phyloP scores from a whole-genome alignment of 2,797 vertebrate genomes.

The Artibeus lituratus region DNA sequence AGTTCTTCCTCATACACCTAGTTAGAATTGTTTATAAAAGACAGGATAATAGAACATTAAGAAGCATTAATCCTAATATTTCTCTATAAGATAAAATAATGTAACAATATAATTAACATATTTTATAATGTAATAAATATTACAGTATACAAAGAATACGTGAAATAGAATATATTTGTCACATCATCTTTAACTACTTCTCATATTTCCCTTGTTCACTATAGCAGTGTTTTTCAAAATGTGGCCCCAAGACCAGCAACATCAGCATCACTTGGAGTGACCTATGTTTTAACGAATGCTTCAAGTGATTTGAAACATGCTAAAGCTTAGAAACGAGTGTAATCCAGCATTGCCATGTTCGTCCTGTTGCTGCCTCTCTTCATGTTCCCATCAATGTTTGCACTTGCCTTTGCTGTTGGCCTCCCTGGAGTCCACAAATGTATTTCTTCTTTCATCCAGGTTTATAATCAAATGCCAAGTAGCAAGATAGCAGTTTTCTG shows the following conservation, averaged over 20 bases:
- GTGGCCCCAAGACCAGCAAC: not conserved
- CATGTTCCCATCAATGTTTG: not conserved
- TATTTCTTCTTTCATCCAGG: not conserved
- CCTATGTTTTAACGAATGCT: not conserved
- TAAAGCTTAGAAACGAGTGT: not conserved
- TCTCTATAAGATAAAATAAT: not conserved
- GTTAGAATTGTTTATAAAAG: slow-evolving; percentile 48
- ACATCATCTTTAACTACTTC: not conserved
- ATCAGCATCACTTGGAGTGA: not conserved
- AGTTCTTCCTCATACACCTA: slow-evolving; percentile 82
- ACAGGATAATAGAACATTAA: slow-evolving; percentile 27
- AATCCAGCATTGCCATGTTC: not conserved
- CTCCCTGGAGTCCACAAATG: not conserved
- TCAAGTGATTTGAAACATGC: not conserved
- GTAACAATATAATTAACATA: not conserved
- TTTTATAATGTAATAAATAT: not conserved
- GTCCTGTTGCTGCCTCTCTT: not conserved
- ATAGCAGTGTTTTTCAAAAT: not conserved
- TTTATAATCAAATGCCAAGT: not conserved
- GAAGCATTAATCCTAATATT: not conserved
- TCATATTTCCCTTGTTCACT: not conserved
- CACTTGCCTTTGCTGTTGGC: not conserved
- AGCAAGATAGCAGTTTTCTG: not conserved
- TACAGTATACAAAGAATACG: not conserved
- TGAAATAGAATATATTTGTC: not conserved